These are phyloP conservation scores for Acrocephalus scirpaceus DNA, from an alignment of 2,797 vertebrate genomes.

Conservation along the genomic window DNA sequence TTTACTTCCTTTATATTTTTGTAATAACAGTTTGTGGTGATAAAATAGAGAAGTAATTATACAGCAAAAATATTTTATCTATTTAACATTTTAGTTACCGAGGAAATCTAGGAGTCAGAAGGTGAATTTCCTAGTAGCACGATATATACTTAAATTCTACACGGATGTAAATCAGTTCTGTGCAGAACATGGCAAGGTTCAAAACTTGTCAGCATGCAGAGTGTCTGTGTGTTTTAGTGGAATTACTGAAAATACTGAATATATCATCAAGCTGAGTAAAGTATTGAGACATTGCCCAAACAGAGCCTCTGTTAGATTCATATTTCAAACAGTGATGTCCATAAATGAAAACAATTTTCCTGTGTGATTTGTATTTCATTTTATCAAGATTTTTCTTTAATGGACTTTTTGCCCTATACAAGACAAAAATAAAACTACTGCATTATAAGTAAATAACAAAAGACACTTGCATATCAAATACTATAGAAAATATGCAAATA, in stretches of 20 bases:
- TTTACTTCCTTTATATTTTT: not conserved
- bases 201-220: not conserved
- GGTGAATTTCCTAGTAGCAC: not conserved
- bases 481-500: not conserved
- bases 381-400: not conserved
- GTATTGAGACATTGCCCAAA: not conserved
- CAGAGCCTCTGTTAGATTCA: not conserved
- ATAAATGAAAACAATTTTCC: not conserved
- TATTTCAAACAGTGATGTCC: not conserved
- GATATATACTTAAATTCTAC: not conserved
- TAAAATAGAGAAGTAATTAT: not conserved
- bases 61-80: not conserved
- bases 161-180: not conserved
- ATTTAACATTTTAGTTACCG: not conserved
- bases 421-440: not conserved
- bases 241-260: not conserved
- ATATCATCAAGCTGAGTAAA: not conserved
- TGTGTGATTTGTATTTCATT: not conserved
- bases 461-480: not conserved
- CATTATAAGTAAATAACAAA: not conserved
- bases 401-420: not conserved
- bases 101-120: not conserved
- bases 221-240: not conserved
- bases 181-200: not conserved
- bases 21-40: not conserved